Evolutionary conservation across 2,113 vertebrate genomes (phyloP).

Genomic region (Meles meles): DNA sequence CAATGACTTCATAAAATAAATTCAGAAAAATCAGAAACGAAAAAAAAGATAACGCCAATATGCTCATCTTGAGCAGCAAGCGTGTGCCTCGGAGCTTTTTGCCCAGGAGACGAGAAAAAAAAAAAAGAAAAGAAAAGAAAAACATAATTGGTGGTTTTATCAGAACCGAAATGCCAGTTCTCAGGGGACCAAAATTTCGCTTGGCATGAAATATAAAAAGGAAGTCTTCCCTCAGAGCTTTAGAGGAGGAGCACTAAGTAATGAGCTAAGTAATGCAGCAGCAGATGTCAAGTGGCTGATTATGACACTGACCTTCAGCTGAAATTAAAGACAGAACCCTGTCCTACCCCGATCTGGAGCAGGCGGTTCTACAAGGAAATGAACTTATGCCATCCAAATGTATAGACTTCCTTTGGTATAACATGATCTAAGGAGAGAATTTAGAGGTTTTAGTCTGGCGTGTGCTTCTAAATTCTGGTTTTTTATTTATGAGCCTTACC

Average conservation of each 20-base stretch:
- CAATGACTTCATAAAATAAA: not conserved
- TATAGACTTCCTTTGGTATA: not conserved
- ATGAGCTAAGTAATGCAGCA: not conserved
- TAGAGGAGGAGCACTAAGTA: not conserved
- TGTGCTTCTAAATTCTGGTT: slow-evolving; percentile 72
- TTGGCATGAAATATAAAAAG: not conserved
- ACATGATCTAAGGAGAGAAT: slow-evolving; percentile 73
- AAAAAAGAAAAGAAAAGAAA: not conserved
- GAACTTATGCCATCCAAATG: slow-evolving; percentile 15
- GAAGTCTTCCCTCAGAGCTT: not conserved
- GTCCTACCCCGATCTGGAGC: not conserved
- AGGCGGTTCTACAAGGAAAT: not conserved
- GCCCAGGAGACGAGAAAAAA: not conserved
- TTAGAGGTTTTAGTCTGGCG: slow-evolving; percentile 56
- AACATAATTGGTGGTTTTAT: not conserved
- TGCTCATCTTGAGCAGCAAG: not conserved
- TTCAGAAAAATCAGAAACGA: not conserved
- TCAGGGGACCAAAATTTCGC: not conserved
- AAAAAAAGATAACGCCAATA: slow-evolving; percentile 9
- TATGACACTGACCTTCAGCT: not conserved
- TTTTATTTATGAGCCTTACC: slow-evolving; percentile 51
- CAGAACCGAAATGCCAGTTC: not conserved
- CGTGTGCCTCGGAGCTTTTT: not conserved
- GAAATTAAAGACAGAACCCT: not conserved
- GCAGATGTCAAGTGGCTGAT: not conserved